These are phyloP conservation scores for Daphoenositta chrysoptera DNA, from an alignment of 2,113 vertebrate genomes.

Conservation along the genomic window DNA sequence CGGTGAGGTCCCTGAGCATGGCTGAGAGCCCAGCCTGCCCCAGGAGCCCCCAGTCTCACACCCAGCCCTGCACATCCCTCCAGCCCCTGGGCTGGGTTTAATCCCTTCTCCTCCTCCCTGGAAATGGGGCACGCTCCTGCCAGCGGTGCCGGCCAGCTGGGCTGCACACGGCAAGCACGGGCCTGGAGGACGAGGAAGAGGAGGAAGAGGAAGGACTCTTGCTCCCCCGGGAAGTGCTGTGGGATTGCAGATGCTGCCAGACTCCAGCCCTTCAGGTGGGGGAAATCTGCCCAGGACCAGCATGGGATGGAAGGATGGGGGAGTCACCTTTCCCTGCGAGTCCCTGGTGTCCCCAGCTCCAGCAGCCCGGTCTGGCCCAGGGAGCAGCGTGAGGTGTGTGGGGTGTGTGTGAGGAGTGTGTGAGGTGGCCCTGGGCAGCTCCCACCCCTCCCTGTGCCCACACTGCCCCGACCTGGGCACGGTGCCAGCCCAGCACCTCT, in stretches of 20 bases:
- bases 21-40: not conserved
- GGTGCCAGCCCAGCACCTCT: not conserved
- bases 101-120: not conserved
- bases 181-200: not conserved
- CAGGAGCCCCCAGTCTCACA: not conserved
- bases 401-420: not conserved
- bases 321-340: not conserved
- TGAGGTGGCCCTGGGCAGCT: rapidly evolving
- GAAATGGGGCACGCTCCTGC: not conserved
- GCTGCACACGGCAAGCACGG: not conserved
- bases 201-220: not conserved
- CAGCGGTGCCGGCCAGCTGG: not conserved
- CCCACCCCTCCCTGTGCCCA: not conserved
- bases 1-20: rapidly evolving
- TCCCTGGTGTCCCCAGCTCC: not conserved
- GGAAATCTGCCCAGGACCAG: not conserved
- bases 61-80: not conserved
- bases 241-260: not conserved
- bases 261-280: not conserved
- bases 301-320: rapidly evolving
- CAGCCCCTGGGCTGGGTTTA: not conserved
- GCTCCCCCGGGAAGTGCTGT: not conserved
- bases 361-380: rapidly evolving
- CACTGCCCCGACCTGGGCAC: rapidly evolving
- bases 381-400: rapidly evolving